These are phyloP conservation scores for Tor tambroides DNA, from an alignment of 2,113 vertebrate genomes.

Conservation along the genomic window DNA sequence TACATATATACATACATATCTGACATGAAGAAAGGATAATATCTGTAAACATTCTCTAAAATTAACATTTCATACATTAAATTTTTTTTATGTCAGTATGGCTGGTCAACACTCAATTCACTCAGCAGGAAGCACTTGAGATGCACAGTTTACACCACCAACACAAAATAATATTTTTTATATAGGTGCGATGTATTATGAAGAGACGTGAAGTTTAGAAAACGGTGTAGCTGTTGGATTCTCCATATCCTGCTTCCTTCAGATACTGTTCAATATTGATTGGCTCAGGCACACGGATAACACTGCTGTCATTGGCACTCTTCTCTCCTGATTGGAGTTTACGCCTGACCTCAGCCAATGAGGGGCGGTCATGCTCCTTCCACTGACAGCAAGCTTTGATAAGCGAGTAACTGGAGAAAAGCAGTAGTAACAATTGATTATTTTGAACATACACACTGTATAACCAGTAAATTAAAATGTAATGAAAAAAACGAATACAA, in stretches of 20 bases:
- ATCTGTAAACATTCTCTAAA: constrained; percentile 8
- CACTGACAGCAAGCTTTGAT: constrained; percentile 91
- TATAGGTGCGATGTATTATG: background rate
- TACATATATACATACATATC: no score
- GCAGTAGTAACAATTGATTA: background rate
- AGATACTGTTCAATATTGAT: constrained; percentile 74
- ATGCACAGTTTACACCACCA: background rate
- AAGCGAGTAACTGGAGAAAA: constrained; percentile 77
- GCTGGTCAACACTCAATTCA: background rate
- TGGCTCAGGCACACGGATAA: constrained; percentile 79
- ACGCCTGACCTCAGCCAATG: constrained; percentile 72
- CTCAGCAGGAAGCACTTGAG: background rate
- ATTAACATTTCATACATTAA: background rate
- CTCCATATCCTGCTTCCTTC: constrained; percentile 75
- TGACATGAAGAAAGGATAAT: background rate
- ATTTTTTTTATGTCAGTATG: background rate
- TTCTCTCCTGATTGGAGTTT: constrained; percentile 77
- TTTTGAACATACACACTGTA: background rate
- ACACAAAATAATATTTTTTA: background rate
- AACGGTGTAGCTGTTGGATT: constrained; percentile 75
- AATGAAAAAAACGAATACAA: background rate
- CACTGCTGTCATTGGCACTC: constrained; percentile 77
- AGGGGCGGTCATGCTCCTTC: constrained; percentile 78
- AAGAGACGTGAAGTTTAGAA: constrained; percentile 64
- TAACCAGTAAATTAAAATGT: background rate